phyloP scores from a whole-genome alignment of 2,797 vertebrate genomes.

The Limnodromus scolopaceus region DNA sequence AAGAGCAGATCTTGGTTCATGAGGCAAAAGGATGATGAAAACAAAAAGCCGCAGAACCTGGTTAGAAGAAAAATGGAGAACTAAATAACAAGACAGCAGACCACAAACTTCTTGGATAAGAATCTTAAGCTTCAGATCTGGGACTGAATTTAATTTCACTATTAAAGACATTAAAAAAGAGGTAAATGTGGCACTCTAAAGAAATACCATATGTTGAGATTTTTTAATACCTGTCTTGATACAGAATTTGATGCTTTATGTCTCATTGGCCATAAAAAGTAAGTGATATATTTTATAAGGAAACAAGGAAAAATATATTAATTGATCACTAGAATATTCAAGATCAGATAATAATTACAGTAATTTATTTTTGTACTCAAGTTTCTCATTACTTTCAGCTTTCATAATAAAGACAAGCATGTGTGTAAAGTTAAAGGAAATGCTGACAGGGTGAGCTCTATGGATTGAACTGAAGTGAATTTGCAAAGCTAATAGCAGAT shows the following conservation, averaged over 20 bases:
- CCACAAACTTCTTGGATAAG: neutral
- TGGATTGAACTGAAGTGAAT: neutral
- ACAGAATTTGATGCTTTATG: neutral
- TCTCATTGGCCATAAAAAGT: neutral
- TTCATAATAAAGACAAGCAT: neutral
- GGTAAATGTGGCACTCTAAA: neutral
- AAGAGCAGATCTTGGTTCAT: neutral
- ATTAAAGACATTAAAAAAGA: neutral
- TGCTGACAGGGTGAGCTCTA: neutral
- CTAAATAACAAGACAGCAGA: neutral
- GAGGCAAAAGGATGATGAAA: neutral
- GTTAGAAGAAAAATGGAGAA: neutral
- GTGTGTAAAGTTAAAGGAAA: neutral
- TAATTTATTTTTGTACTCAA: neutral
- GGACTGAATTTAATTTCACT: neutral
- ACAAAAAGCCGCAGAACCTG: neutral
- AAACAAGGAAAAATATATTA: fast-evolving
- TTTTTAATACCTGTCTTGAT: neutral
- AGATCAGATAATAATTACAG: neutral
- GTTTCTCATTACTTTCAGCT: neutral
- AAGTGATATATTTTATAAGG: neutral
- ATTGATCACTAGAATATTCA: neutral
- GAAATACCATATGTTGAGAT: neutral
- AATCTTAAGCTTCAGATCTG: neutral
- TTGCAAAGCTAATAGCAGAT: neutral